Evolutionary conservation across 2,888 invertebrate species (phyloP), one percentile per base, ranked within the genome.

Genomic region (Drosophila kanekoi): DNA sequence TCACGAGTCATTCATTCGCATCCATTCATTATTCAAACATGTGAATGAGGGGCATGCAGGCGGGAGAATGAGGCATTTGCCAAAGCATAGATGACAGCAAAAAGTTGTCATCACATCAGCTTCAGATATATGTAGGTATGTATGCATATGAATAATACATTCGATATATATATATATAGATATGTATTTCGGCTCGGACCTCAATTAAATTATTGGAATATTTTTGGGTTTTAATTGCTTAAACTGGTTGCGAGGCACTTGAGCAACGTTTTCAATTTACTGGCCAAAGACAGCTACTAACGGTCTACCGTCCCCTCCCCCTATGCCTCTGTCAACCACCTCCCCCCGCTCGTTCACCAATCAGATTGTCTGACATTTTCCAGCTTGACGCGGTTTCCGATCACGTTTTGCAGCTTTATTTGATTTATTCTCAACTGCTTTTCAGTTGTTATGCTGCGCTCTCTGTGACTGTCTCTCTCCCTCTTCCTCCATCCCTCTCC

Each of bases 401-500:
- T 83, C 81, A 81, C 84, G 81, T 81, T 83, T 65, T 47, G 63
- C 84, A 77, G 77, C 62, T 83, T 86, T 87, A 86, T 83, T 77
- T 81, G 81, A 81, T 86, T 81, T 81, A 81, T 80, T 66, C 72
- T 51, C 81, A 72, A 72, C 66, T 71, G 71, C 57, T 76, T 67
- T 70, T 56, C 49, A 56, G 51, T 60, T 40, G 20, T 57, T 32
- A 10, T 43, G 41, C 41, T 18, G 2, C 4, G 35, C 14, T 40
- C 51, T 73, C 52, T 51, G 51, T 51, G 51, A 60, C 62, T 62
- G 23, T 40, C n/a, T 13, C 10, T 20, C 45, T 20, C 20, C 4
- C 11, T n/a, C 10, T 40, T 23, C 41, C 33, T 13, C 23, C 4
- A 33, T 20, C 33, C 32, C 16, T 14, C 37, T 8, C 28, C 11